Evolutionary conservation across 2,888 invertebrate species (phyloP), one percentile per base, ranked within the genome.

Genomic region (Furcula furcula): DNA sequence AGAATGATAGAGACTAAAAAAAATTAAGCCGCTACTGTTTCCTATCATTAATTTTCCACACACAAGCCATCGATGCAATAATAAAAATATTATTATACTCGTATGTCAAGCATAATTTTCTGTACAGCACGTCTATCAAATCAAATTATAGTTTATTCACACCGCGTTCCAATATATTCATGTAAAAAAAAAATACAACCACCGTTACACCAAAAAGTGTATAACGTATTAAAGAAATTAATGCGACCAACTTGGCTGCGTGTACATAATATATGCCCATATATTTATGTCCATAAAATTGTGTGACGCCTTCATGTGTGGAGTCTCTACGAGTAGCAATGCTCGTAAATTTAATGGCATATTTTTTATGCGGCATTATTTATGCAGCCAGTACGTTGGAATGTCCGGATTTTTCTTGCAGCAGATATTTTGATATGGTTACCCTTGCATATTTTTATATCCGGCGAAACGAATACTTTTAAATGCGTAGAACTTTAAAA

Each of bases 361-460:
- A n/a, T 65, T 66, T 22, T 51, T 65, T 65, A 65, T 67, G 61
- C 53, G 52, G 48, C 48, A 45, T 63, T 65, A 62, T 65, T 64
- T 63, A 64, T 58, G 58, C 64, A 59, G 57, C 61, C 63, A 53
- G 44, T 46, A 38, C 34, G 22, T 34, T 45, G 54, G 44, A 53
- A 46, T 46, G 55, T 58, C 60, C 63, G 61, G 62, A 70, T 68
- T 56, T n/a, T 67, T 58, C 57, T 36, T 54, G 41, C 42, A 55
- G 55, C 54, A 50, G 59, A 69, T 55, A 60, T 56, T 60, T 59
- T 63, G 63, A 57, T 52, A 57, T 63, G 66, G 70, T 44, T 55
- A 56, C 68, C 58, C 59, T 50, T 14, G n/a, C 9, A 13, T 14
- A 11, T 14, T 26, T 13, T 20, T 20, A 7, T n/a, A 4, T 20